Evolutionary conservation across 2,797 vertebrate genomes (phyloP).

Genomic region (Poeciliopsis turneri): DNA sequence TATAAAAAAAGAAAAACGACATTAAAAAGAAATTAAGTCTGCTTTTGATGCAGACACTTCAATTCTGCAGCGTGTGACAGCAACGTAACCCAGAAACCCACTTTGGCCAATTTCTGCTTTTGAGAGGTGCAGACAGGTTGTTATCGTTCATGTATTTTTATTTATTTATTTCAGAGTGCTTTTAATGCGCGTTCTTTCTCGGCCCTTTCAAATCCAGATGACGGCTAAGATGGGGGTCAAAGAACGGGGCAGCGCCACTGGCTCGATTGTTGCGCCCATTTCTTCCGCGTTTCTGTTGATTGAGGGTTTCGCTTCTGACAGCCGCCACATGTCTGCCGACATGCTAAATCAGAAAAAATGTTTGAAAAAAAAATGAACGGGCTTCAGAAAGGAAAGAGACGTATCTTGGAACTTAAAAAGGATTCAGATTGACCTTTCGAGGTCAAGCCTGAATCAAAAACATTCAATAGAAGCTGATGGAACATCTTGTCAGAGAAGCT

Average conservation of each 20-base stretch:
- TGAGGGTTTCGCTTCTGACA: constrained; percentile 70
- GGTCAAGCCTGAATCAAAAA: constrained; percentile 10
- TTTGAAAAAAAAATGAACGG: constrained; percentile 49
- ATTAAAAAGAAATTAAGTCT: not conserved
- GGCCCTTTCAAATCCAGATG: constrained; percentile 38
- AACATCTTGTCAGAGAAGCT: constrained; percentile 1
- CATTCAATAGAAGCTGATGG: not conserved
- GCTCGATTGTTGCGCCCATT: constrained; percentile 54
- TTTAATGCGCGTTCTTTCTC: constrained; percentile 36
- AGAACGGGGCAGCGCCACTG: constrained; percentile 41
- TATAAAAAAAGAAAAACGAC: not conserved
- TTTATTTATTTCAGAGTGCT: constrained; percentile 19
- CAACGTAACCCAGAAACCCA: constrained; percentile 65
- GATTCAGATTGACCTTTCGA: not conserved
- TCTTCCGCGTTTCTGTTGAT: constrained; percentile 58
- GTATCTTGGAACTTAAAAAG: constrained; percentile 26
- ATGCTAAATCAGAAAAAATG: constrained; percentile 50
- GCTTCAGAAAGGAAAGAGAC: constrained; percentile 39
- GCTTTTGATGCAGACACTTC: constrained; percentile 14
- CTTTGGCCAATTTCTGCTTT: constrained; percentile 58
- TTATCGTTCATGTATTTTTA: not conserved
- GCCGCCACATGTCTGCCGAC: constrained; percentile 57
- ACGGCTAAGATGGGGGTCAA: constrained; percentile 64
- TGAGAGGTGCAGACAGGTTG: constrained; percentile 33
- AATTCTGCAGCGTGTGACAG: constrained; percentile 16